A percentile compares a stretch with the other conserved stretches of the same genome.
Conservation (phyloP, 1,140 invertebrate genomes). For the Drosophila pruinosa region DNA sequence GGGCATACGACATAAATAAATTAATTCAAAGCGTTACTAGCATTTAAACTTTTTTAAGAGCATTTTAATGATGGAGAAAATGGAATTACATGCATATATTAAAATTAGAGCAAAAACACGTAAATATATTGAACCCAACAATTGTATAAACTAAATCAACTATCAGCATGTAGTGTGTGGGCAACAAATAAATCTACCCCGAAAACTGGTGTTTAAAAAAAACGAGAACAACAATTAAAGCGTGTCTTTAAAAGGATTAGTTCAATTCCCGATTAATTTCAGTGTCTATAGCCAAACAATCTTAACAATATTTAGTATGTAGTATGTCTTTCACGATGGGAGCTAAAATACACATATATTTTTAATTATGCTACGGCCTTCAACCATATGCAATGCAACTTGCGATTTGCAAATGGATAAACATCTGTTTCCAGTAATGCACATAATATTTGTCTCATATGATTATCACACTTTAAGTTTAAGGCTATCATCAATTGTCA, state of each 20-base stretch:
- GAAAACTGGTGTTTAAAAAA: slow-evolving; percentile 29
- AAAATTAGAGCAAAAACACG: slow-evolving; percentile 15
- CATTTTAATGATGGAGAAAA: slow-evolving; percentile 46
- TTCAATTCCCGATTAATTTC: slow-evolving; percentile 34
- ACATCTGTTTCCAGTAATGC: slow-evolving; percentile 27
- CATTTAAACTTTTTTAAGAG: slow-evolving; percentile 53
- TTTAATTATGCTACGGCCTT: slow-evolving; percentile 39
- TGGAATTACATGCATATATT: slow-evolving; percentile 23
- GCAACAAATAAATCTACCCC: slow-evolving; percentile 35
- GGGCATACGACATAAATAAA: slow-evolving; percentile 68
- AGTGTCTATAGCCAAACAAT: slow-evolving; percentile 42
- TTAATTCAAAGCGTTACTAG: slow-evolving; percentile 54
- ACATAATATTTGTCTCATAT: slow-evolving; percentile 25
- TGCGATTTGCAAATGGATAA: neutral
- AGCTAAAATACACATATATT: slow-evolving; percentile 36
- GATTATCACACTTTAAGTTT: slow-evolving; percentile 23
- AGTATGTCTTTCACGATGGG: slow-evolving; percentile 23
- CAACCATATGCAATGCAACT: neutral
- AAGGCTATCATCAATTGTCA: slow-evolving; percentile 25
- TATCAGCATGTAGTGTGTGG: slow-evolving; percentile 37
- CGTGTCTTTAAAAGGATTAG: slow-evolving; percentile 37
- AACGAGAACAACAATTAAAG: slow-evolving; percentile 34
- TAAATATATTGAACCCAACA: slow-evolving; percentile 22
- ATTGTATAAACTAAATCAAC: slow-evolving; percentile 35
- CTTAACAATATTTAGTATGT: slow-evolving; percentile 32